Evolutionary conservation across 2,797 vertebrate genomes (phyloP), one percentile per base, ranked within the genome.

Genomic region (Acanthurus lineatus): DNA sequence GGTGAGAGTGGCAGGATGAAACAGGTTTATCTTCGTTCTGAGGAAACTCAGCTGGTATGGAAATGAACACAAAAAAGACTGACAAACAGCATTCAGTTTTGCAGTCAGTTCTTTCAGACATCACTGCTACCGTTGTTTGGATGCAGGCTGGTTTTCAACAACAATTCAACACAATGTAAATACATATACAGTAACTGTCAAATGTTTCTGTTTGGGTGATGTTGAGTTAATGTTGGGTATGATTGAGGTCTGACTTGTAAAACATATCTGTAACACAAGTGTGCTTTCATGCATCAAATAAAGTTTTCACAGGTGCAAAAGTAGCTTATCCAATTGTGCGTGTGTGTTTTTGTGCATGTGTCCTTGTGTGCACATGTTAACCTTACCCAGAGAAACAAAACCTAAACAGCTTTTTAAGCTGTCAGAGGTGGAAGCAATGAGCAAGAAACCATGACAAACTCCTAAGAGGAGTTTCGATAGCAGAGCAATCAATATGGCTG

Each of bases 401-500:
- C 10, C 49, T 62, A 12, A 77, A 75, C 68, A 61, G 69, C 22
- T 61, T 78, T 65, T 61, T 56, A n/a, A 82, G 74, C 76, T 86
- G 81, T 84, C 76, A 67, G 62, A 57, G 63, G 28, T 86, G 73
- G 57, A 86, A 81, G 61, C 81, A 90, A 75, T 66, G 57, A 81
- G 73, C 52, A 74, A 69, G 82, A 82, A 88, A 71, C 69, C 61
- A 60, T 80, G 71, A 82, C 76, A 81, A 87, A 76, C 69, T 77
- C 82, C 79, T 81, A 62, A 80, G 74, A 51, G 64, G 73, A 79
- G 77, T 89, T 89, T 84, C 57, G 63, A 78, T 76, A 69, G 82
- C 78, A 72, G 72, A 73, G 66, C 75, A 74, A 93, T 93, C 91
- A 77, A 91, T 92, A 84, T 4, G 2, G 20, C 74, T 35, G 76